Base-by-base conservation (phyloP, 1,140 invertebrate genomes). In the Neodiprion lecontei region DNA sequence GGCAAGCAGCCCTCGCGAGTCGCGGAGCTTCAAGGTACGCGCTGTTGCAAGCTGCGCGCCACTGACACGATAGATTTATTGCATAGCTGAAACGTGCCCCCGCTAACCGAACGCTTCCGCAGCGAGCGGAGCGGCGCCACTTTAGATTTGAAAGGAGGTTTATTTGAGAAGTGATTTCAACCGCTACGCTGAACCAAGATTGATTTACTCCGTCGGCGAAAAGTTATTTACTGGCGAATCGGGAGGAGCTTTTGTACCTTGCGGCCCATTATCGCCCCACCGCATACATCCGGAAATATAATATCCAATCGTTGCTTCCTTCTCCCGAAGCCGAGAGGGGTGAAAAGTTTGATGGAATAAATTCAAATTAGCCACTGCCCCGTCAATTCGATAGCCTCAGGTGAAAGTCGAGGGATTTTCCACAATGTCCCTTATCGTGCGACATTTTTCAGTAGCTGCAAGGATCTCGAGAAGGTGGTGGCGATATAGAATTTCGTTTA, bases 11-110 rank as follows among this genome's bases (percentile, higher is more conserved):
- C 53, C 11, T 61, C 53, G n/a, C n/a, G 53, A 61, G 53, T 12
- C 0, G n/a, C 8, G n/a, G 28, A 61, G 53, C n/a, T 61, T 61
- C n/a, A 61, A 61, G 53, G 11, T 61, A 61, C 53, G 0, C 28
- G 53, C 7, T 61, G 53, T 61, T 61, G 53, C 53, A 17, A 61
- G 53, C 53, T 17, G n/a, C 53, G 53, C n/a, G n/a, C 53, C 53
- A 61, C 53, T 61, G 53, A 61, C 53, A 61, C 53, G 53, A 61
- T 61, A 61, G 53, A 61, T 61, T 61, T 61, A 61, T 61, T 61
- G 53, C 53, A 61, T 61, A 61, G 53, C 53, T 61, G 53, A 61
- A 17, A 61, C 53, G 53, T 61, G 53, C 53, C 11, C 53, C 53
- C 53, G 53, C 53, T 61, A 61, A 61, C 53, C n/a, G 53, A 61